These are phyloP conservation scores for Drosophila neotestacea DNA, from an alignment of 2,888 invertebrate species.

Conservation along the genomic window DNA sequence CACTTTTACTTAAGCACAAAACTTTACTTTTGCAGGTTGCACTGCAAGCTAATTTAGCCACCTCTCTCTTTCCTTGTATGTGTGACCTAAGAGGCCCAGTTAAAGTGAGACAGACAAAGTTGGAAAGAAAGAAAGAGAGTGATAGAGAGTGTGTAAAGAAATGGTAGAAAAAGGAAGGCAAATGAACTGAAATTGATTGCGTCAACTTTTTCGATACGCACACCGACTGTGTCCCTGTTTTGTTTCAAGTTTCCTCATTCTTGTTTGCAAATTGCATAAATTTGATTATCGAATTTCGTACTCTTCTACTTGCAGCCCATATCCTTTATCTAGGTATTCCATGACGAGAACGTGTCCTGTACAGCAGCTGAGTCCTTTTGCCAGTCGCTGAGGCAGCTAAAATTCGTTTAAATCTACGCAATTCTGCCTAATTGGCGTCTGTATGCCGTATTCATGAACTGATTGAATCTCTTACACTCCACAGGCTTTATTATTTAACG, in stretches of 20 bases:
- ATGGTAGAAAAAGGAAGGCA: conserved; percentile 10
- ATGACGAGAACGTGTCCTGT: conserved; percentile 27
- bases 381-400: conserved; percentile 34
- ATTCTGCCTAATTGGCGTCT: conserved; percentile 60
- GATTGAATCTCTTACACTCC: conserved; percentile 70
- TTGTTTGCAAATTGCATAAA: conserved; percentile 68
- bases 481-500: conserved; percentile 77
- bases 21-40: conserved; percentile 73
- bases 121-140: conserved; percentile 8
- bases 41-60: conserved; percentile 66
- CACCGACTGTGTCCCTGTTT: conserved; percentile 41
- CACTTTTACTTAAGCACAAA: conserved; percentile 76
- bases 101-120: background rate
- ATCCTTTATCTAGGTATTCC: conserved; percentile 7
- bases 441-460: conserved; percentile 61
- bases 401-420: conserved; percentile 56
- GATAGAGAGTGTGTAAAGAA: conserved; percentile 6
- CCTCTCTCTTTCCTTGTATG: conserved; percentile 24
- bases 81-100: background rate
- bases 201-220: conserved; percentile 65
- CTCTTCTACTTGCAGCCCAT: background rate
- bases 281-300: conserved; percentile 64
- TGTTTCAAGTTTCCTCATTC: conserved; percentile 61
- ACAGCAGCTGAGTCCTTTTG: conserved; percentile 32
- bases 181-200: conserved; percentile 70